Conservation (phyloP, 2,797 vertebrate genomes). For the Apodemus agrarius region DNA sequence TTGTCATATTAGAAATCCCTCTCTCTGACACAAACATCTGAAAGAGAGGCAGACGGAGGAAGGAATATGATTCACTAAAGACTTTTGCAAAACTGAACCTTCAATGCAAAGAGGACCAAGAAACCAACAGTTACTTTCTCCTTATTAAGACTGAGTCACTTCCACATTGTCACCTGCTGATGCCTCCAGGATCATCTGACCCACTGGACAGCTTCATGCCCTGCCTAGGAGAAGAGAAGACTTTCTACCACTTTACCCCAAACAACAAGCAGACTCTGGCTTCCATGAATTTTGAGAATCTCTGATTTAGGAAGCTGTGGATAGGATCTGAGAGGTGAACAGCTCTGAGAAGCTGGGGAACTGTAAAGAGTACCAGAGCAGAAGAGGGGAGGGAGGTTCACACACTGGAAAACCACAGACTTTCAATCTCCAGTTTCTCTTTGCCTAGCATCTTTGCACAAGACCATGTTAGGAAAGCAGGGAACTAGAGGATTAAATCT, state of each 20-base stretch:
- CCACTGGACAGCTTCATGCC: background rate
- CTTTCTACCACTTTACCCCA: background rate
- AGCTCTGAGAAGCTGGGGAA: background rate
- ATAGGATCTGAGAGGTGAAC: background rate
- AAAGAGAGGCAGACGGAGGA: background rate
- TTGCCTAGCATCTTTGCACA: background rate
- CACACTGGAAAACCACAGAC: background rate
- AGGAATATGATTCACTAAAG: conserved; percentile 20
- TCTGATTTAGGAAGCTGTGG: background rate
- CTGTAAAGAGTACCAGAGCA: background rate
- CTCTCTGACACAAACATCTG: background rate
- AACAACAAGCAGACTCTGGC: background rate
- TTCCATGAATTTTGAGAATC: conserved; percentile 20
- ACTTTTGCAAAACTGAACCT: conserved; percentile 1
- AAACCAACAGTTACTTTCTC: background rate
- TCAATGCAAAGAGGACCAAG: conserved; percentile 14
- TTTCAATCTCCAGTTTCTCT: background rate
- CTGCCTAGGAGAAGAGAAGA: background rate
- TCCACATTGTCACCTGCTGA: background rate
- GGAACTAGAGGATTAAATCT: background rate
- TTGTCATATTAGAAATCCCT: background rate
- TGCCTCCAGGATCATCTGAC: background rate
- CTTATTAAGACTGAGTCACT: background rate
- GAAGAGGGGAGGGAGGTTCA: background rate
- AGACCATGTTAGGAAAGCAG: background rate